phyloP scores from a whole-genome alignment of 2,888 invertebrate genomes.

The Hydriomena furcata region DNA sequence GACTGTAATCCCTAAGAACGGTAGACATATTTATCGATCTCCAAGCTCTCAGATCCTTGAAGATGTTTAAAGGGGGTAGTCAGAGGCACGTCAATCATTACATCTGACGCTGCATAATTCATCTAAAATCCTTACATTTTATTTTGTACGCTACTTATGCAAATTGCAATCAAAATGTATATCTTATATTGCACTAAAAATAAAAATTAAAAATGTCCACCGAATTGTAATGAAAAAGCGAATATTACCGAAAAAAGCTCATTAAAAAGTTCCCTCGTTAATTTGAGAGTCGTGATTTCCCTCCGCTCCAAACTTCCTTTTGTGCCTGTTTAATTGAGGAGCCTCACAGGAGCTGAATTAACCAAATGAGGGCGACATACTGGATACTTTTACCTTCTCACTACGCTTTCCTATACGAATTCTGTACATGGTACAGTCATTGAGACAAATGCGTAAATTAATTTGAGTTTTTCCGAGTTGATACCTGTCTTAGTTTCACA shows the following conservation, averaged over 20 bases:
- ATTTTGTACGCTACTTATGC: too few species aligned
- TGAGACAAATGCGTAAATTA: neutral
- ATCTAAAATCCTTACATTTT: too few species aligned
- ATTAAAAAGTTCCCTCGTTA: constrained; percentile 74
- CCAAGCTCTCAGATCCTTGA: too few species aligned
- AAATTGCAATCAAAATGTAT: too few species aligned
- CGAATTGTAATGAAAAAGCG: constrained; percentile 20
- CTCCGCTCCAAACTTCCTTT: constrained; percentile 63
- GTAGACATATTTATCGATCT: too few species aligned
- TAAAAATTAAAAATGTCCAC: constrained; percentile 24
- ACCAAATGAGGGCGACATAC: constrained; percentile 74
- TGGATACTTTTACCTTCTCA: constrained; percentile 18
- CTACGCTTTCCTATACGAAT: constrained; percentile 35
- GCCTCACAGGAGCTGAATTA: constrained; percentile 66
- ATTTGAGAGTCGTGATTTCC: constrained; percentile 71
- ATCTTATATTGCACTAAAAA: too few species aligned
- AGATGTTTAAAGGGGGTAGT: too few species aligned
- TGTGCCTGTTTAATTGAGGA: constrained; percentile 75
- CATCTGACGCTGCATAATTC: too few species aligned
- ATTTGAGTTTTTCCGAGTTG: neutral
- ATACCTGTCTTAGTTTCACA: too few species aligned
- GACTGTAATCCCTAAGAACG: too few species aligned
- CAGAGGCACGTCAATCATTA: too few species aligned
- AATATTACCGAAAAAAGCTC: constrained; percentile 55
- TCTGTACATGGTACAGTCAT: constrained; percentile 31